A percentile compares a stretch with the other conserved stretches of the same genome.
Conservation (phyloP, 2,888 invertebrate species). For the Drosophila nr. medialis region DNA sequence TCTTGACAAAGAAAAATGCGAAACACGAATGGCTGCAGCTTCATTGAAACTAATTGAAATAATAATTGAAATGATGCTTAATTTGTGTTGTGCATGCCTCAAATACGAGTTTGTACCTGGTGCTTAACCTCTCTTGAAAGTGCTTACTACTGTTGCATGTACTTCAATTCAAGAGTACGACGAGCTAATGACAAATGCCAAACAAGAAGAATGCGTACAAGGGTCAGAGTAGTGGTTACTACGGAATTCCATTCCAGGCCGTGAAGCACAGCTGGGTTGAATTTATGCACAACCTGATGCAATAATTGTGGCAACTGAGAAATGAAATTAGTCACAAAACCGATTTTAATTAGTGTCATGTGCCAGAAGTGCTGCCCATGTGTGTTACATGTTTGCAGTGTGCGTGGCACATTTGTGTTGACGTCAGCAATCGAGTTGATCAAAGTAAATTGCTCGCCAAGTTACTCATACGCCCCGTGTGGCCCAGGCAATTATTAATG, state of each 20-base stretch:
- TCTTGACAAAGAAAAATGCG: slow-evolving; percentile 2
- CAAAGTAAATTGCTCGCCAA: slow-evolving; percentile 55
- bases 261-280: not conserved
- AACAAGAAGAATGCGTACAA: slow-evolving; percentile 15
- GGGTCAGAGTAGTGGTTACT: slow-evolving; percentile 19
- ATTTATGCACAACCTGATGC: slow-evolving; percentile 58
- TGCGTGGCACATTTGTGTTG: slow-evolving; percentile 29
- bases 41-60: slow-evolving; percentile 27
- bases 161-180: slow-evolving; percentile 11
- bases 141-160: not conserved
- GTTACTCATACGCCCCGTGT: slow-evolving; percentile 57
- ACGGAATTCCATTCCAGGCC: not conserved
- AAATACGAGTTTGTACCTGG: not conserved
- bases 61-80: slow-evolving; percentile 12
- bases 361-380: slow-evolving; percentile 48
- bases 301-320: slow-evolving; percentile 65
- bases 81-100: slow-evolving; percentile 9
- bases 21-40: not conserved
- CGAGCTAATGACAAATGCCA: slow-evolving; percentile 22
- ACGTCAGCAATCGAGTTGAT: slow-evolving; percentile 51
- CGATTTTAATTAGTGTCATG: slow-evolving; percentile 81
- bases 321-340: slow-evolving; percentile 45
- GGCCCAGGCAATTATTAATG: slow-evolving; percentile 67
- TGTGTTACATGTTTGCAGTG: not conserved
- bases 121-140: not conserved